Evolutionary conservation across 2,888 invertebrate genomes (phyloP), one percentile per base, ranked within the genome.

Genomic region (Nomada ruficornis): DNA sequence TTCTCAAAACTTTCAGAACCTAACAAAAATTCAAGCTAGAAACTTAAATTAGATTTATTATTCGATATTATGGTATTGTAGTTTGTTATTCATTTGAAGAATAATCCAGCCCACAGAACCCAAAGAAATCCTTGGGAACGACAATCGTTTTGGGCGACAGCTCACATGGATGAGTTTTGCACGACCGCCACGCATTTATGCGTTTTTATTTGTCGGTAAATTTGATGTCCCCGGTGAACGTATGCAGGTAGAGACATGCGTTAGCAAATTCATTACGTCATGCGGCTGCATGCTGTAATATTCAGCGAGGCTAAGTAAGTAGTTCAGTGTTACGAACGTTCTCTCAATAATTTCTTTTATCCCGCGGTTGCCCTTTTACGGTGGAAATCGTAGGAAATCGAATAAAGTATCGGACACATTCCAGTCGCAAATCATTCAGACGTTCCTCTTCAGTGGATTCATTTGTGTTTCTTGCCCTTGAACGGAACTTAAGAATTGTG

Each of bases 391-490:
- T 18, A 72, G 20, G 36, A 73, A 65, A 70, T 63, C 72, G 57
- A 54, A 59, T 50, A 69, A 52, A 67, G 72, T 36, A 50, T 75
- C 20, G 13, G 50, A 50, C n/a, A 9, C 20, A 50, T 47, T 13
- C 50, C 62, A 29, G 50, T 50, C 29, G 10, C 11, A 62, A 23
- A 42, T 29, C 23, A 26, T 23, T 20, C 44, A 3, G 15, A 55
- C 36, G 55, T 71, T 72, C 79, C 78, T 85, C 82, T 80, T 81
- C 82, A 75, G 29, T 80, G 72, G 78, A 73, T 87, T 85, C 80
- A 86, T 82, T 86, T 87, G 84, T 83, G 74, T 85, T 80, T 55
- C 59, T 69, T 73, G 88, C 71, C 90, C 90, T 89, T 91, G 89
- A 85, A 77, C 83, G 82, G 82, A 73, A 88, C 89, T 88, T 84